These are phyloP conservation scores for Hemibagrus wyckioides DNA, from an alignment of 2,113 vertebrate genomes.

Conservation along the genomic window DNA sequence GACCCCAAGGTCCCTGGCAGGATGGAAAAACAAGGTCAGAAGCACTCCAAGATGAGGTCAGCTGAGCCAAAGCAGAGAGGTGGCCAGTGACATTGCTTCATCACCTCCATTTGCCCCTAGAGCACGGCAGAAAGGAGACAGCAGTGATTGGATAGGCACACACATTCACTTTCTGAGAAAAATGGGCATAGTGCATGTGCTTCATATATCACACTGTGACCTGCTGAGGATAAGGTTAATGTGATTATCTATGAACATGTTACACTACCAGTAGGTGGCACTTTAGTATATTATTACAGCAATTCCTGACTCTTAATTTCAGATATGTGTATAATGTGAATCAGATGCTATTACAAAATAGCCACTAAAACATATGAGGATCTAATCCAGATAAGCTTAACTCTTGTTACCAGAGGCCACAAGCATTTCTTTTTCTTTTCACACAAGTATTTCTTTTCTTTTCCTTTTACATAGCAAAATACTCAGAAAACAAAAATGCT, in stretches of 20 bases:
- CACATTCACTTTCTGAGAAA: constrained; percentile 5
- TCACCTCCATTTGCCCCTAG: constrained; percentile 52
- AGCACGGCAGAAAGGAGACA: constrained; percentile 50
- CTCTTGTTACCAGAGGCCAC: too few species aligned
- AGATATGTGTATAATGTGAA: background rate
- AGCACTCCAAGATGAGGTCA: constrained; percentile 66
- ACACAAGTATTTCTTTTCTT: too few species aligned
- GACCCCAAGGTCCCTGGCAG: constrained; percentile 64
- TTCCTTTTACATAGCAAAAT: too few species aligned
- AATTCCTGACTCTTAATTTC: background rate
- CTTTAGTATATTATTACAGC: background rate
- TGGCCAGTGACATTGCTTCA: constrained; percentile 57
- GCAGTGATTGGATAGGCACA: constrained; percentile 29
- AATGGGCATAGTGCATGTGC: background rate
- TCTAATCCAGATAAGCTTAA: background rate
- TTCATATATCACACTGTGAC: constrained; percentile 17
- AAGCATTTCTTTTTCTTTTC: too few species aligned
- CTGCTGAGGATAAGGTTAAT: constrained; percentile 1
- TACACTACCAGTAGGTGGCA: constrained; percentile 33
- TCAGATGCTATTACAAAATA: background rate
- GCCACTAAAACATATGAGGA: background rate
- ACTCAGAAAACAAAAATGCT: too few species aligned
- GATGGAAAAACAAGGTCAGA: constrained; percentile 65
- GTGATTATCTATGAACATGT: constrained; percentile 9
- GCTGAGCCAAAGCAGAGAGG: constrained; percentile 52